Base-by-base conservation (phyloP, 2,797 vertebrate genomes). In the Tenualosa thibaudeaui region DNA sequence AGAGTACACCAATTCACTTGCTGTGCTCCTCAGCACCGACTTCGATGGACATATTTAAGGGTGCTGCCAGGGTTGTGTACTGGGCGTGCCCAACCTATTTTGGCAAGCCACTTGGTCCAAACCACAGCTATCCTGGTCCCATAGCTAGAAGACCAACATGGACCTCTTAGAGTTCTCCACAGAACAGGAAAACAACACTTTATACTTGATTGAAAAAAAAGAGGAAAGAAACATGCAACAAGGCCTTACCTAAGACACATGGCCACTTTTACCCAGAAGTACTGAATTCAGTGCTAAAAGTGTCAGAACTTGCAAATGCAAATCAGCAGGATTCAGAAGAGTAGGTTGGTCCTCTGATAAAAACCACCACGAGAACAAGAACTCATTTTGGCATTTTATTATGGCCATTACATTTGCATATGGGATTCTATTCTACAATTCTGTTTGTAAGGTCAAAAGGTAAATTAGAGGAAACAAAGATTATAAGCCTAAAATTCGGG, bases 341-440 rank as follows among this genome's bases (percentile, higher is more conserved):
- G 56, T 58, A 58, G 56, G 3, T 22, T 58, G 56, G 5, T 22
- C 56, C 56, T 58, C 56, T 5, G 6, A 58, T 5, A 17, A 75
- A 40, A 75, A 13, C 3, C 40, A 12, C 31, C 31, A n/a, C 24
- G 10, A 40, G 13, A 75, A 75, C 68, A 75, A 31, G 56, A 31
- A 17, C 12, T 15, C 51, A 26, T 65, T 12, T 68, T 31, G 62
- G 13, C 51, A 2, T 68, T 75, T 68, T 75, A 75, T 75, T 75
- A 75, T 37, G 68, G 37, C 31, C 68, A 75, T 75, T 31, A 75
- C 31, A 43, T 75, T 75, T 40, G 5, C 68, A 75, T 75, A 75
- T 75, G 31, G 68, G 68, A 75, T 12, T 75, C 68, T 75, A 75
- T 40, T 37, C 68, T 75, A 75, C 31, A 75, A 75, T 17, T 75